Conservation (phyloP, 2,113 vertebrate species). For the Pleuronectes platessa region DNA sequence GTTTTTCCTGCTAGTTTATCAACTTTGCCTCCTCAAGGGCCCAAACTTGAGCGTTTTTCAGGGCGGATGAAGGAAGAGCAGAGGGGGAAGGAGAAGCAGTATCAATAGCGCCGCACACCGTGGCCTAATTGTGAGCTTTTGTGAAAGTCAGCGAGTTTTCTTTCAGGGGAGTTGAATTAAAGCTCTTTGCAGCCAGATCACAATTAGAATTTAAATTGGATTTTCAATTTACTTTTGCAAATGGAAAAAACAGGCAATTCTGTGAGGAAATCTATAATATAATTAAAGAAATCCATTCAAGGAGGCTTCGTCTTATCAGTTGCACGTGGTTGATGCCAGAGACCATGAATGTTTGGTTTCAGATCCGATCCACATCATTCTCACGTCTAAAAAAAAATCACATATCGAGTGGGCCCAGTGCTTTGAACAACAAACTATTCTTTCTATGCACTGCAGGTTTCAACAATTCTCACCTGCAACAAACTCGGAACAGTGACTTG, state of each 20-base stretch:
- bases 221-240: neutral
- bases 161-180: neutral
- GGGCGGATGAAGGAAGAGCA: slow-evolving; percentile 11
- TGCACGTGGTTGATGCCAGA: neutral
- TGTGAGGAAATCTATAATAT: neutral
- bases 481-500: slow-evolving; percentile 30
- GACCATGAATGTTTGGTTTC: neutral
- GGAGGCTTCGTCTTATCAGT: neutral
- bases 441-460: neutral
- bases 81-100: slow-evolving; percentile 13
- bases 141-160: neutral
- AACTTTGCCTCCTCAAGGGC: slow-evolving; percentile 32
- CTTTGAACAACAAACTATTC: neutral
- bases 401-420: neutral
- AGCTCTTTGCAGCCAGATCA: neutral
- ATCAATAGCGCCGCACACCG: slow-evolving; percentile 42
- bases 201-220: neutral
- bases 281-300: neutral
- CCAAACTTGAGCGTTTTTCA: slow-evolving; percentile 38
- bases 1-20: slow-evolving; percentile 51
- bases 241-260: neutral
- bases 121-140: slow-evolving; percentile 49
- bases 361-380: neutral
- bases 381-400: neutral
- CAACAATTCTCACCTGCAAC: slow-evolving; percentile 31